phyloP scores from a whole-genome alignment of 2,888 invertebrate species.

The Eilema griseolum region DNA sequence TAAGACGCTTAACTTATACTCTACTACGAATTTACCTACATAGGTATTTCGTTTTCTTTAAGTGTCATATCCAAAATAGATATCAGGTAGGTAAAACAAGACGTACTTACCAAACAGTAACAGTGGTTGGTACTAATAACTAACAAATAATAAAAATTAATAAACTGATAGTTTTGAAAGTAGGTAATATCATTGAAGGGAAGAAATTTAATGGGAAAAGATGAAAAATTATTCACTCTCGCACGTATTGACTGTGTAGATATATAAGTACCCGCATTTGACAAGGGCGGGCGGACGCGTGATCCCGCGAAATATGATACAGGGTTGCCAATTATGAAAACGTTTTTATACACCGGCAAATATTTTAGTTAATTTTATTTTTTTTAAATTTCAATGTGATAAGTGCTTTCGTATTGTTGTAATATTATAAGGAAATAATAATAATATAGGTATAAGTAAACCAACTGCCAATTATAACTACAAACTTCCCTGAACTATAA shows the following conservation, averaged over 20 bases:
- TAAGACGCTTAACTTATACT: too few species aligned
- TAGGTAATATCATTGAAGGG: conserved; percentile 34
- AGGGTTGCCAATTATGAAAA: conserved; percentile 56
- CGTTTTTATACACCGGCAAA: not conserved
- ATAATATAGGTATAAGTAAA: not conserved
- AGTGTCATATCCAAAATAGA: too few species aligned
- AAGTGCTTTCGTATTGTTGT: too few species aligned
- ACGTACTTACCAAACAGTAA: too few species aligned
- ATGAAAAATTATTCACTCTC: conserved; percentile 83
- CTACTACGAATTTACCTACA: too few species aligned
- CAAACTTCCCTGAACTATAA: not conserved
- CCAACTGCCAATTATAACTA: not conserved
- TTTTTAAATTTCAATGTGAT: too few species aligned
- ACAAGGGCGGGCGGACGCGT: conserved; percentile 69
- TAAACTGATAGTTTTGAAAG: not conserved
- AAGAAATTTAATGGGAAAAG: conserved; percentile 70
- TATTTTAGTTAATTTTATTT: not conserved
- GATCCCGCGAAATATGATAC: conserved; percentile 66
- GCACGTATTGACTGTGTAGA: conserved; percentile 77
- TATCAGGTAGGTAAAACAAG: too few species aligned
- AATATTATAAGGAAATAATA: too few species aligned
- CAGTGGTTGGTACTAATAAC: too few species aligned
- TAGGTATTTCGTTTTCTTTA: too few species aligned
- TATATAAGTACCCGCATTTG: conserved; percentile 63
- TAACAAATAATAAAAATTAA: not conserved